These are phyloP conservation scores for Thaumetopoea pityocampa DNA, from an alignment of 1,140 invertebrate species.

Conservation along the genomic window DNA sequence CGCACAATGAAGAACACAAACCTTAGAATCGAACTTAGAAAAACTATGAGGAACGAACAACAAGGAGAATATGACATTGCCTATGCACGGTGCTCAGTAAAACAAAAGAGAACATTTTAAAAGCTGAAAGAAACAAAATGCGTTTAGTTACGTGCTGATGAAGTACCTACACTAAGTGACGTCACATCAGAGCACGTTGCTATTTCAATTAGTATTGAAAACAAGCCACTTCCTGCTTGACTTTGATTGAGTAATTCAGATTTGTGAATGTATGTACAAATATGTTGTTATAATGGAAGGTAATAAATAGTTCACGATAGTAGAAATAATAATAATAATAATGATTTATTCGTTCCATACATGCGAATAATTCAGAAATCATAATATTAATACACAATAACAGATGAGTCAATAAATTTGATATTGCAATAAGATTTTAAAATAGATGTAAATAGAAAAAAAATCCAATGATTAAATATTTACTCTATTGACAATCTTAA, in stretches of 20 bases:
- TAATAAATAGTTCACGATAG: not conserved
- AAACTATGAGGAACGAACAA: conserved; percentile 49
- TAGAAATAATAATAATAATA: not conserved
- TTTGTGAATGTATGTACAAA: not conserved
- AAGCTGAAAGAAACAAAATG: conserved; percentile 68
- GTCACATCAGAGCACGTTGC: conserved; percentile 3
- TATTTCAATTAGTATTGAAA: conserved; percentile 23
- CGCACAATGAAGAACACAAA: conserved; percentile 47
- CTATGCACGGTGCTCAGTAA: conserved; percentile 35
- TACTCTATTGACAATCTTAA: no score
- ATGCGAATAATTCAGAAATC: no score
- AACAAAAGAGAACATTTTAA: conserved; percentile 45
- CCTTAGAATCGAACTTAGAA: conserved; percentile 64
- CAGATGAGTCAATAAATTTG: no score
- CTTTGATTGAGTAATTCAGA: conserved; percentile 7
- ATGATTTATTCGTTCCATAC: no score
- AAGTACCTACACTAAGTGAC: conserved; percentile 12
- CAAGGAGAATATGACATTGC: conserved; percentile 40
- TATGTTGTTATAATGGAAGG: not conserved
- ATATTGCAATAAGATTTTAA: no score
- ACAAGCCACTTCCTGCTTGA: conserved; percentile 7
- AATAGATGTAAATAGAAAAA: no score
- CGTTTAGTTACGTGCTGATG: conserved; percentile 60
- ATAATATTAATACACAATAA: no score
- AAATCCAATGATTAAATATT: no score